Base-by-base conservation (phyloP, 2,888 invertebrate species). In the Pollenia angustigena region DNA sequence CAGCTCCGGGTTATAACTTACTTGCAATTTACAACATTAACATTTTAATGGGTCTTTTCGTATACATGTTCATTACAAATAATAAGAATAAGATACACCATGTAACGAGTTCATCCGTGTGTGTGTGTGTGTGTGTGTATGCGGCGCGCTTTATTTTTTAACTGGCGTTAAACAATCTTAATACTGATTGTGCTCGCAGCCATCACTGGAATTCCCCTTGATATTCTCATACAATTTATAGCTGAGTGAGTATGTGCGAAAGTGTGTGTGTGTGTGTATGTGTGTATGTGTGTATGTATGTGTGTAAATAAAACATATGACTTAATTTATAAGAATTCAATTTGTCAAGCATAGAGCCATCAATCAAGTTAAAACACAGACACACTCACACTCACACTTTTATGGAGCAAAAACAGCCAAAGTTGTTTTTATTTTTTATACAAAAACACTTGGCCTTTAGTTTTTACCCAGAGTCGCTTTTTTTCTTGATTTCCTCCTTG, bases 301-400 rank as follows among this genome's bases (percentile, higher is more conserved):
- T 44, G 48, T 32, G 48, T 12, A 44, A 71, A 62, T 7, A 81
- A 81, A 83, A 72, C 80, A 76, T 83, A 83, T 83, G 86, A 83
- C 86, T 87, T 83, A 87, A 87, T 87, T 87, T 81, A 87, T 87
- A 87, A 83, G 86, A 87, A 87, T 87, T 87, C 83, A 87, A 87
- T 87, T 87, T 87, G 86, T 87, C 86, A 87, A 87, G 64, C 80
- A 60, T 81, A 56, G 58, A 72, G 80, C 66, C 83, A 83, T 83
- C 86, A 83, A 87, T 87, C 86, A 87, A 84, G 84, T 66, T 66
- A 50, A 71, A 83, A 50, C 32, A 76, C 23, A 46, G 40, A 42
- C 14, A 62, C 42, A 23, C 16, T 48, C 14, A 62, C 42, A 23
- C 16, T 48, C 32, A 58, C 23, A 74, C 78, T 58, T 48, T 74